A percentile compares a stretch with the other conserved stretches of the same genome.
Conservation (phyloP, 1,140 invertebrate species). For the Dufourea novaeangliae region DNA sequence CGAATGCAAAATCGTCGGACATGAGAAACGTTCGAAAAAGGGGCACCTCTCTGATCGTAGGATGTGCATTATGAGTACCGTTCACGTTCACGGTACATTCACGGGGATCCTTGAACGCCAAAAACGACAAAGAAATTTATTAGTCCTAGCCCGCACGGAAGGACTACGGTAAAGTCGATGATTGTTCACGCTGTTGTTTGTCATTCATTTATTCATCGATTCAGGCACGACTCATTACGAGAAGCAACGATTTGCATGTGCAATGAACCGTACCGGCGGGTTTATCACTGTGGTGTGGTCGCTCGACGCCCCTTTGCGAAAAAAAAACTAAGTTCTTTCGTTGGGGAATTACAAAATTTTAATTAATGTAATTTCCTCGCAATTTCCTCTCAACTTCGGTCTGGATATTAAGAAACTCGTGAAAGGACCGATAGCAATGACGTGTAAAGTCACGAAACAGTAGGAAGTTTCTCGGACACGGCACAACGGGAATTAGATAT, state of each 20-base stretch:
- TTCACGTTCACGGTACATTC: background rate
- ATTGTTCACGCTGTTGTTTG: slow-evolving; percentile 1
- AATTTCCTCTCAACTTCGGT: background rate
- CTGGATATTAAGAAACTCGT: too few species aligned
- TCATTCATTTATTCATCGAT: slow-evolving; percentile 45
- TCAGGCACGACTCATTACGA: slow-evolving; percentile 9
- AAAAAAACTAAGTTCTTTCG: too few species aligned
- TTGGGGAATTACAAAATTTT: too few species aligned
- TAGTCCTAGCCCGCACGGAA: background rate
- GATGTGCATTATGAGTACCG: background rate
- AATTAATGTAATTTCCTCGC: too few species aligned
- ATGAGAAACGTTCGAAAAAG: too few species aligned
- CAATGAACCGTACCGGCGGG: background rate
- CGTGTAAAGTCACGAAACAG: background rate
- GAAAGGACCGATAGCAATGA: background rate
- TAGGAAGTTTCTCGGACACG: background rate
- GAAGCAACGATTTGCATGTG: background rate
- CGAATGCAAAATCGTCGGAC: too few species aligned
- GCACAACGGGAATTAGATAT: background rate
- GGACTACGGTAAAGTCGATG: background rate
- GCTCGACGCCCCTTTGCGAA: background rate
- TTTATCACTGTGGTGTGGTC: background rate
- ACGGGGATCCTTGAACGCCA: slow-evolving; percentile 11
- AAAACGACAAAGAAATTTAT: slow-evolving; percentile 19
- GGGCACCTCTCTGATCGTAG: background rate